Evolutionary conservation across 2,888 invertebrate species (phyloP), one percentile per base, ranked within the genome.

Genomic region (Drosophila mercatorum): DNA sequence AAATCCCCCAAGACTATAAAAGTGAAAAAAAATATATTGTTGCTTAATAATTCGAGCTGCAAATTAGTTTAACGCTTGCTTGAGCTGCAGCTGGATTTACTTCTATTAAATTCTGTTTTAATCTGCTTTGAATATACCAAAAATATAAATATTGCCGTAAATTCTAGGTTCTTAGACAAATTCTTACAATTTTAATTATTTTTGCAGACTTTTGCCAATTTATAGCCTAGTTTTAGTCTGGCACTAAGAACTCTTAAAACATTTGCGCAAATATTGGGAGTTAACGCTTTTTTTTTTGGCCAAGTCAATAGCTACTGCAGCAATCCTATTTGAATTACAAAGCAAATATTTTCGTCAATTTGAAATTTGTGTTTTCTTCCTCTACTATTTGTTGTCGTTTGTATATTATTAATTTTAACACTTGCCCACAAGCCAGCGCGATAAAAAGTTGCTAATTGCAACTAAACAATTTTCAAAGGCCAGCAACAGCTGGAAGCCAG

Each of bases 331-430:
- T 44, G 28, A 36, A 53, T 49, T 60, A 38, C 8, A 7, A 52
- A 49, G 57, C 26, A 68, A 59, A 73, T 64, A 78, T 61, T 72
- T 47, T 72, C 26, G 44, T 51, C 36, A 40, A 47, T 12, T 55
- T 51, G 17, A 26, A 44, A 56, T 76, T 66, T 61, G 6, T 52
- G 41, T 75, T 46, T 26, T 31, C n/a, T 11, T 10, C 17, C 3
- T 17, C 17, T 17, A 1, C 11, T 2, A 51, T 22, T 17, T 51
- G 36, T 36, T 51, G 34, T 31, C 34, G 49, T 57, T 55, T 68
- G 67, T 52, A 53, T 65, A 71, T 68, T 80, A 43, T 81, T 78
- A 60, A 57, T 63, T 62, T 88, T 80, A 68, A 88, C 83, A 77
- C 86, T 73, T 81, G 56, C 12, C 34, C 59, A 58, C 52, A 52